Evolutionary conservation across 2,797 vertebrate species (phyloP).

Genomic region (Lates japonicus): DNA sequence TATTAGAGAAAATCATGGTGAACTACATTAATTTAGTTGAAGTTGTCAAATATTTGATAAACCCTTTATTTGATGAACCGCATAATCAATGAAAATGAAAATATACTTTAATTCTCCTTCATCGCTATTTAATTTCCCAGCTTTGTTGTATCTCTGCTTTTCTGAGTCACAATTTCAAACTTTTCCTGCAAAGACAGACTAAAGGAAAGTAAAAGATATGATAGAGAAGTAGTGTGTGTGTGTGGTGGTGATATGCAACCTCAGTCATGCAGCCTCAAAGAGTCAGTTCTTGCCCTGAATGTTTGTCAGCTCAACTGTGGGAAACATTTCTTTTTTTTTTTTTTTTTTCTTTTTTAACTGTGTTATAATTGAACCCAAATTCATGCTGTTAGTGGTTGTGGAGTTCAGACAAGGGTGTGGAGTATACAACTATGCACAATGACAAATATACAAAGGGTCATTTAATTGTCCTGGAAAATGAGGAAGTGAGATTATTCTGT

Average conservation of each 20-base stretch:
- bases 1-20: not conserved
- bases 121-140: not conserved
- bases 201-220: not conserved
- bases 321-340: not conserved
- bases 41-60: slow-evolving; percentile 9
- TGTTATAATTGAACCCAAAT: not conserved
- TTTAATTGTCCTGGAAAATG: slow-evolving; percentile 48
- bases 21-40: not conserved
- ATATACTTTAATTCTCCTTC: not conserved
- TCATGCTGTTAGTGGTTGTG: not conserved
- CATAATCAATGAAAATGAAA: not conserved
- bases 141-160: not conserved
- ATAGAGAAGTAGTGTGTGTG: not conserved
- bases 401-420: slow-evolving; percentile 13
- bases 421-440: slow-evolving; percentile 33
- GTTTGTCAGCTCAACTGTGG: not conserved
- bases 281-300: not conserved
- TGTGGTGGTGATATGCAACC: not conserved
- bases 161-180: not conserved
- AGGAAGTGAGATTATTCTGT: slow-evolving; percentile 59
- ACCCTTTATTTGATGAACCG: not conserved
- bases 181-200: not conserved
- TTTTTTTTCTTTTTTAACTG: too few species aligned
- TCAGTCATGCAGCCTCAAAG: not conserved
- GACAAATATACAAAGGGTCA: slow-evolving; percentile 54